Conservation (phyloP, 1,140 invertebrate species). For the Solen grandis region DNA sequence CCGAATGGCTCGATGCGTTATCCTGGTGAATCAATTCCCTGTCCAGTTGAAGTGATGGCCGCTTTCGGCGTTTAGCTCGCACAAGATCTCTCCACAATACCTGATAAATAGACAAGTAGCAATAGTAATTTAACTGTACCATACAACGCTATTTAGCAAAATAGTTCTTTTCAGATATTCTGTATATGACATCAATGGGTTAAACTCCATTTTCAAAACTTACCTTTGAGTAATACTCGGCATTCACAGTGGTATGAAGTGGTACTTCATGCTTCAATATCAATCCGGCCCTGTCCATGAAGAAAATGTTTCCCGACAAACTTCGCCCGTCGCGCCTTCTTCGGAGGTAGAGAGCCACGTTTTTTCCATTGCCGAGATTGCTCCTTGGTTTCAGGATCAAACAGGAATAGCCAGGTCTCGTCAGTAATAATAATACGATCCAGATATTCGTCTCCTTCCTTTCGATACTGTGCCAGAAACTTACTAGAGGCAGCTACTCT, state of each 20-base stretch:
- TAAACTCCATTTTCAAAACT: no score
- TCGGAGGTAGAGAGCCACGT: background rate
- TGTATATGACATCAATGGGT: no score
- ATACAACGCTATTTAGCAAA: background rate
- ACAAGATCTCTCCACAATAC: background rate
- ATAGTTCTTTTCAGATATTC: no score
- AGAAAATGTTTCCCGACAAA: slow-evolving; percentile 1
- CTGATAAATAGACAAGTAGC: no score
- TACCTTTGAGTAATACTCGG: background rate
- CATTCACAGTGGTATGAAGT: background rate
- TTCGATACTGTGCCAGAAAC: background rate
- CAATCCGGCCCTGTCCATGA: background rate
- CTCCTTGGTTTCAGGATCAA: background rate
- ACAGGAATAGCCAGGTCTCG: no score
- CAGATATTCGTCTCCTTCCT: background rate
- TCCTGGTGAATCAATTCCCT: background rate
- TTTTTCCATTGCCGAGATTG: background rate
- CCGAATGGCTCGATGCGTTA: background rate
- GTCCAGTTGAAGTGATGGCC: background rate
- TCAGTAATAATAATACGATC: background rate
- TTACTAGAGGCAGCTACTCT: background rate
- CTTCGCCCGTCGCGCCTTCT: background rate
- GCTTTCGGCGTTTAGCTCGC: background rate
- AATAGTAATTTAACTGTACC: background rate
- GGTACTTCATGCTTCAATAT: background rate